Percentiles rank a stretch among this genome's conserved stretches.
phyloP scores from a whole-genome alignment of 2,888 invertebrate genomes.

The Drosophila pseudotakahashii region DNA sequence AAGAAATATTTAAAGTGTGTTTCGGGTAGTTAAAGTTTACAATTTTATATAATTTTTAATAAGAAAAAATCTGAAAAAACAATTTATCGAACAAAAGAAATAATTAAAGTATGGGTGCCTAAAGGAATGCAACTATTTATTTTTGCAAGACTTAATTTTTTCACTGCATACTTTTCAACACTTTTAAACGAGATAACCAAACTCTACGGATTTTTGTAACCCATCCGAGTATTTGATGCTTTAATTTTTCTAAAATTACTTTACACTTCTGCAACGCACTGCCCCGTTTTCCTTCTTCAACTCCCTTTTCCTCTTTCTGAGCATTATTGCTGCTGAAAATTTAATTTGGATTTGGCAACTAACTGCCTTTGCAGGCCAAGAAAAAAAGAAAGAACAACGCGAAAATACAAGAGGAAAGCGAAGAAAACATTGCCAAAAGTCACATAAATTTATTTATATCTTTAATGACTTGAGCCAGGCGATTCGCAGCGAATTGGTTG shows the following conservation, averaged over 20 bases:
- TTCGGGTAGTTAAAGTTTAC: background rate
- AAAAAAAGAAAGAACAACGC: slow-evolving; percentile 2
- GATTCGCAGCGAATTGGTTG: slow-evolving; percentile 70
- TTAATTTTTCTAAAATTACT: background rate
- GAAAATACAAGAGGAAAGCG: slow-evolving; percentile 7
- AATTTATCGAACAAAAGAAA: no score
- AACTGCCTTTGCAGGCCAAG: background rate
- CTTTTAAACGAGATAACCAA: no score
- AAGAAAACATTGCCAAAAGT: slow-evolving; percentile 63
- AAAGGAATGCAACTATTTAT: no score
- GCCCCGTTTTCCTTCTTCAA: background rate
- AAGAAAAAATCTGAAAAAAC: no score
- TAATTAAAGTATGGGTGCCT: no score
- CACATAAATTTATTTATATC: slow-evolving; percentile 82
- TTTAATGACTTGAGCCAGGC: slow-evolving; percentile 80
- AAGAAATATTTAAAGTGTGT: background rate
- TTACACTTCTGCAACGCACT: background rate
- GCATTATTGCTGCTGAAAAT: slow-evolving; percentile 44
- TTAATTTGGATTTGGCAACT: slow-evolving; percentile 47
- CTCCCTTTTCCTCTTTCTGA: background rate
- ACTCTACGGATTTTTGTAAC: no score
- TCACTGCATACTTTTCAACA: no score
- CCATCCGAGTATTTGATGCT: background rate
- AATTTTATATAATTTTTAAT: no score
- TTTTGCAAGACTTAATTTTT: no score